Evolutionary conservation across 2,113 vertebrate genomes (phyloP).

Genomic region (Cichladusa arquata): DNA sequence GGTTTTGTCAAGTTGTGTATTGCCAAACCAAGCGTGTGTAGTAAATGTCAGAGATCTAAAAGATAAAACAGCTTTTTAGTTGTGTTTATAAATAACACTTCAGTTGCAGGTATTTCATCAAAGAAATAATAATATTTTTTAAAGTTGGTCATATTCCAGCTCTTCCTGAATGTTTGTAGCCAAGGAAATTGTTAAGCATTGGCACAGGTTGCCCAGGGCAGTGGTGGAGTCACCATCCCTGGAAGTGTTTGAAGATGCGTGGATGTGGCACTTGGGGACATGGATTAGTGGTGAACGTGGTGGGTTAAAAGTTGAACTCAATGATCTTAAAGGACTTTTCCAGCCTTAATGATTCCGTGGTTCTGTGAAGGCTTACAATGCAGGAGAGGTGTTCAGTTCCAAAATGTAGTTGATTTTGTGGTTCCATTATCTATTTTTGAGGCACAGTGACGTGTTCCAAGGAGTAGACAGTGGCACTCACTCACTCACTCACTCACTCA

Average conservation of each 20-base stretch:
- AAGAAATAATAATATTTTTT: neutral
- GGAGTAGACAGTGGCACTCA: fast-evolving
- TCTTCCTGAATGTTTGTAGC: neutral
- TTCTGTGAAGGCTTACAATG: neutral
- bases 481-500: fast-evolving
- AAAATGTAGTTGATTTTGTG: no score
- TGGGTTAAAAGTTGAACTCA: neutral
- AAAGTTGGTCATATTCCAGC: neutral
- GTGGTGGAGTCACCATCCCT: neutral
- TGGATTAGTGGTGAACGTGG: neutral
- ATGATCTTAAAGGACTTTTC: neutral
- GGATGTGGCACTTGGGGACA: neutral
- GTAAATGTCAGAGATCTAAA: neutral
- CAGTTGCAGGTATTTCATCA: neutral
- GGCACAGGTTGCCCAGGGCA: neutral
- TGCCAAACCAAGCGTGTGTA: neutral
- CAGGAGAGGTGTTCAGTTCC: neutral
- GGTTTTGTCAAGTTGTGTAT: neutral
- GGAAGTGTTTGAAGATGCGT: neutral
- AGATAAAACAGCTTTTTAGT: neutral
- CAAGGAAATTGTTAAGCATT: neutral
- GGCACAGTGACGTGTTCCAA: neutral
- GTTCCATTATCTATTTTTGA: neutral
- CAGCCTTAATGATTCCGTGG: neutral
- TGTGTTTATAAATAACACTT: neutral